Evolutionary conservation across 2,797 vertebrate species (phyloP).

Genomic region (Acrocephalus scirpaceus): DNA sequence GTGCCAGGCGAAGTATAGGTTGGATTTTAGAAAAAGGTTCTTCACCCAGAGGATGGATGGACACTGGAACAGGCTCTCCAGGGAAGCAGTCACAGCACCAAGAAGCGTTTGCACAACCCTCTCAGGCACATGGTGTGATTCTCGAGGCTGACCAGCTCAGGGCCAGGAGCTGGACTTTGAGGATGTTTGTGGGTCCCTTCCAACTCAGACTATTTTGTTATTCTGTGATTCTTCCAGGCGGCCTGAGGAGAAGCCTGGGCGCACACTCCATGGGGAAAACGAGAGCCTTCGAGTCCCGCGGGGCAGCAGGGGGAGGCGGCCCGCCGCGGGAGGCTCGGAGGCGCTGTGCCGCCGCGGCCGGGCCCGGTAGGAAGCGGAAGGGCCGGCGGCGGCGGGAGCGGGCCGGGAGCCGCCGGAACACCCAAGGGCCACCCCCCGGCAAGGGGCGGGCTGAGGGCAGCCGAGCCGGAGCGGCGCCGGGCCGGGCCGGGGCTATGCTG

Average conservation of each 20-base stretch:
- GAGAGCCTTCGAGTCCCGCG: rapidly evolving
- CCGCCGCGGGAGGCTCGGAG: no score
- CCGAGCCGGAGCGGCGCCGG: neutral
- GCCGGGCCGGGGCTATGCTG: constrained; percentile 9
- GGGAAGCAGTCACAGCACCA: neutral
- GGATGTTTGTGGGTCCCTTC: neutral
- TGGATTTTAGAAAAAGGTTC: neutral
- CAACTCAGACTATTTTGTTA: neutral
- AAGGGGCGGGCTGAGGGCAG: neutral
- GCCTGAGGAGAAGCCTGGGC: neutral
- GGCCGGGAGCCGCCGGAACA: neutral
- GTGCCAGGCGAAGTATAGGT: neutral
- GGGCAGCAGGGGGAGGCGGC: rapidly evolving
- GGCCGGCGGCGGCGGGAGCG: rapidly evolving
- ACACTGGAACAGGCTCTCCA: neutral
- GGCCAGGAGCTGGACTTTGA: neutral
- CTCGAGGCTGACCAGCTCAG: neutral
- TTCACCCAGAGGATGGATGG: neutral
- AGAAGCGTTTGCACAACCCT: neutral
- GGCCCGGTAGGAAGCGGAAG: neutral
- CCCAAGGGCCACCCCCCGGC: neutral
- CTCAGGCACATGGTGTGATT: neutral
- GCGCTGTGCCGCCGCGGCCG: rapidly evolving
- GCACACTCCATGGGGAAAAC: neutral
- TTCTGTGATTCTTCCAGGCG: neutral